phyloP scores from a whole-genome alignment of 2,113 vertebrate species.

The Paramisgurnus dabryanus region DNA sequence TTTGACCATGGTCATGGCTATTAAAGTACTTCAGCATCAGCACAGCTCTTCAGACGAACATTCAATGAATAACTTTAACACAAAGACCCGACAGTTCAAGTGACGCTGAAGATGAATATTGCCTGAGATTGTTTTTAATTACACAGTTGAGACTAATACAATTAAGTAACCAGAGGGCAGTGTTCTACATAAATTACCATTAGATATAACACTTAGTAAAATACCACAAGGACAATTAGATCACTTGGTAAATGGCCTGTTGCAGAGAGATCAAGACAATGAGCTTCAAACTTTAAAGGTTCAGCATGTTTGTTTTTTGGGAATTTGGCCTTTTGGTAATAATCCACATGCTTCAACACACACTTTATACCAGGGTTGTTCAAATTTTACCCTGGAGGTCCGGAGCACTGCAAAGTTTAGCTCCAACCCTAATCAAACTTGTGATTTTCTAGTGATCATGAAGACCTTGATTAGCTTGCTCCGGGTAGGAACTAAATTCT shows the following conservation, averaged over 20 bases:
- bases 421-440: too few relatives aligned
- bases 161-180: constrained; percentile 24
- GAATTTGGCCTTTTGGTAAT: neutral
- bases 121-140: constrained; percentile 29
- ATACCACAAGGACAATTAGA: constrained; percentile 4
- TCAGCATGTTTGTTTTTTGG: neutral
- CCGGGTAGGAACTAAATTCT: too few relatives aligned
- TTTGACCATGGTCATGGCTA: constrained; percentile 4
- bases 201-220: constrained; percentile 38
- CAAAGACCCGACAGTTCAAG: constrained; percentile 23
- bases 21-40: constrained; percentile 24
- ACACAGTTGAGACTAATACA: constrained; percentile 16
- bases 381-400: too few relatives aligned
- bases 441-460: too few relatives aligned
- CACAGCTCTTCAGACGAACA: constrained; percentile 13
- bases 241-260: constrained; percentile 11
- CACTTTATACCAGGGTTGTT: too few relatives aligned
- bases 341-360: neutral
- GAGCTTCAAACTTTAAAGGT: neutral
- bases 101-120: constrained; percentile 37
- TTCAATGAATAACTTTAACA: constrained; percentile 18
- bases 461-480: too few relatives aligned
- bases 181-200: constrained; percentile 36
- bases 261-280: constrained; percentile 12
- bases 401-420: too few relatives aligned